Conservation (phyloP, 2,888 invertebrate species). For the Athripsodes cinereus region DNA sequence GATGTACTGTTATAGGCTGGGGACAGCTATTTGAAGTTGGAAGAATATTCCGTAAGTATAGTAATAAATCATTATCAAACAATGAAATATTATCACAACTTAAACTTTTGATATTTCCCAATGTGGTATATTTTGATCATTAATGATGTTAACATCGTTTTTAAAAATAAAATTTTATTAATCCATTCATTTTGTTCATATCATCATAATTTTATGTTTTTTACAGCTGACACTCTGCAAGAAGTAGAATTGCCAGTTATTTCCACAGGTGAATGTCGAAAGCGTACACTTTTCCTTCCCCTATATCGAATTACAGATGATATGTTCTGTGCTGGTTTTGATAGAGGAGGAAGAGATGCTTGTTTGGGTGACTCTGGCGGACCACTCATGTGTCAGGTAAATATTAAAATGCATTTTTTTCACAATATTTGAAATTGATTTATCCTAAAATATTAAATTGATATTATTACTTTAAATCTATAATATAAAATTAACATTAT, state of each 20-base stretch:
- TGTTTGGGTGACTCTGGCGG: constrained; percentile 78
- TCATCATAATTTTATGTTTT: not conserved
- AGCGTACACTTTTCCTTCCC: constrained; percentile 66
- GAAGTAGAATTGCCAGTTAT: constrained; percentile 76
- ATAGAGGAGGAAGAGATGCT: constrained; percentile 73
- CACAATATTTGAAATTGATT: no score
- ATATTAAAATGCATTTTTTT: no score
- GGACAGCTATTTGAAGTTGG: constrained; percentile 75
- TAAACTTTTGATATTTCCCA: no score
- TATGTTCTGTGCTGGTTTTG: constrained; percentile 78
- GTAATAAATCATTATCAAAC: not conserved
- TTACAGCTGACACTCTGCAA: constrained; percentile 72
- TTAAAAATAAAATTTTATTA: no score
- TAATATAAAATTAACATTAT: no score
- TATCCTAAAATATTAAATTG: no score
- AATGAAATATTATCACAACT: no score
- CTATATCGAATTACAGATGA: constrained; percentile 72
- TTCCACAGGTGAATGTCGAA: constrained; percentile 69
- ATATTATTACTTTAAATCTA: no score
- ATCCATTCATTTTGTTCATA: not conserved
- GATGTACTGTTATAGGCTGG: constrained; percentile 77
- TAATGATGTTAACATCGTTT: no score
- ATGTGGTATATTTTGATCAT: no score
- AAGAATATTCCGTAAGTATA: constrained; percentile 67
- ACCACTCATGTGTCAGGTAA: constrained; percentile 70